These are phyloP conservation scores for Rhea pennata DNA, from an alignment of 2,113 vertebrate genomes.

Conservation along the genomic window DNA sequence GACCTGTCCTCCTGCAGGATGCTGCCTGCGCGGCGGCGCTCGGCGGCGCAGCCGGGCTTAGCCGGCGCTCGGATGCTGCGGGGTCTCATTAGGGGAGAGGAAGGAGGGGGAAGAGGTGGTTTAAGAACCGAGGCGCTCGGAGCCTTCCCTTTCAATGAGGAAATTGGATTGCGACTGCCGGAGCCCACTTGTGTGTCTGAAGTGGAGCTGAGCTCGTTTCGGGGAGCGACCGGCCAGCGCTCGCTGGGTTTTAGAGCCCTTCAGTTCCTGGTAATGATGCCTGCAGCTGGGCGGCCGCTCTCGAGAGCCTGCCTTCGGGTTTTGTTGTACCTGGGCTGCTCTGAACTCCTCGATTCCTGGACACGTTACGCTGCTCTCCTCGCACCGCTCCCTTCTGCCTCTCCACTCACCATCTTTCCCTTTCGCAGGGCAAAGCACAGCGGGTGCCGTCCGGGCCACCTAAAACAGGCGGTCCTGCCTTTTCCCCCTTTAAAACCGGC, in stretches of 20 bases:
- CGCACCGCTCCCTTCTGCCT: neutral
- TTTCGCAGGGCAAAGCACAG: neutral
- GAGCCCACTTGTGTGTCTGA: neutral
- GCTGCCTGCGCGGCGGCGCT: neutral
- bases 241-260: neutral
- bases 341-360: neutral
- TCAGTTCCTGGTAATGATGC: neutral
- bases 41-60: neutral
- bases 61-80: accelerated
- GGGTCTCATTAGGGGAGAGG: neutral
- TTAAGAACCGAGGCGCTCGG: accelerated
- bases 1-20: neutral
- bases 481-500: neutral
- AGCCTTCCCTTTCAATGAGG: neutral
- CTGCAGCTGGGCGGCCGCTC: neutral
- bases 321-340: neutral
- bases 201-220: conserved; percentile 16
- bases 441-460: neutral
- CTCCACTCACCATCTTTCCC: neutral
- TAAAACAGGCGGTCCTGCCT: neutral
- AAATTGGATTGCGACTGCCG: neutral
- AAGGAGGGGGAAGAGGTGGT: neutral
- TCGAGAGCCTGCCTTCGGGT: neutral
- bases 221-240: accelerated
- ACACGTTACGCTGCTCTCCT: accelerated